Conservation (phyloP, 2,797 vertebrate species). For the Centroberyx gerrardi region DNA sequence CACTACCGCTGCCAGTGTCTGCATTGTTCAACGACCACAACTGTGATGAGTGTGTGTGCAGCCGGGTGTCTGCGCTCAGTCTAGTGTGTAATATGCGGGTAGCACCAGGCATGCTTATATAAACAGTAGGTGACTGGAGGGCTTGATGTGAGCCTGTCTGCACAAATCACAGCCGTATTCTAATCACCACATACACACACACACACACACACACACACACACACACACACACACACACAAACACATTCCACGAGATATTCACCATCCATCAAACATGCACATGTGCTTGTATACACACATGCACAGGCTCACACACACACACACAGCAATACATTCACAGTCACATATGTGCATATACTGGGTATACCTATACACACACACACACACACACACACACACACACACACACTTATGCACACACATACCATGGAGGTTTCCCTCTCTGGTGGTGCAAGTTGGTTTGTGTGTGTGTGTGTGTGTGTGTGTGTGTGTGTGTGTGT, state of each 20-base stretch:
- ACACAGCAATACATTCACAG: too few relatives aligned
- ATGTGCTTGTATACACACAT: too few relatives aligned
- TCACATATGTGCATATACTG: too few relatives aligned
- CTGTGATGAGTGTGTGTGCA: constrained; percentile 16
- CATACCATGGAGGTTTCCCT: not conserved
- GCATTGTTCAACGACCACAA: constrained; percentile 4
- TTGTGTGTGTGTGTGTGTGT: constrained; percentile 2
- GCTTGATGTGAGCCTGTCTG: constrained; percentile 31
- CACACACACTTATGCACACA: not conserved
- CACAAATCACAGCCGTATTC: constrained; percentile 17
- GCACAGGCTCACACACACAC: too few relatives aligned
- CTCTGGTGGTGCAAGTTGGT: not conserved
- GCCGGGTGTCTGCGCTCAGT: not conserved
- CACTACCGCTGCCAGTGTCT: not conserved
- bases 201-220: not conserved
- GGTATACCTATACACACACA: not conserved
- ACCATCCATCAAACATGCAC: too few relatives aligned
- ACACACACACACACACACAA: not conserved
- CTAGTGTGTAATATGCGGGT: not conserved
- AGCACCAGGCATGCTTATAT: not conserved
- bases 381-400: not conserved
- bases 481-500: constrained; percentile 2
- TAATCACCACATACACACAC: not conserved
- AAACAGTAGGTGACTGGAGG: constrained; percentile 22
- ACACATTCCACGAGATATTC: not conserved